Base-by-base conservation (phyloP, 1,140 invertebrate genomes). In the Apis laboriosa region DNA sequence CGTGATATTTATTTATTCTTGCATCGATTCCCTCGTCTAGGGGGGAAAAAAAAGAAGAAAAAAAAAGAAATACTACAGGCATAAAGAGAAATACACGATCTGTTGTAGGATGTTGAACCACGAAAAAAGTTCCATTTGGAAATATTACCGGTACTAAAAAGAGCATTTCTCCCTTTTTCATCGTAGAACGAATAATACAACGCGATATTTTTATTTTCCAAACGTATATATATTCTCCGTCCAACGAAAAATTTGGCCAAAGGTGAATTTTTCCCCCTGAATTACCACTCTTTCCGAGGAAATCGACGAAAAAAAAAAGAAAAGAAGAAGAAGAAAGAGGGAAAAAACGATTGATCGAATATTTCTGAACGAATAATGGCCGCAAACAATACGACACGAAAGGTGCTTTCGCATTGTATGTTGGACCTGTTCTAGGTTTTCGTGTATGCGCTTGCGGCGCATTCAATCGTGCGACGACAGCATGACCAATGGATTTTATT, bases 361-460 rank as follows among this genome's bases (percentile, higher is more conserved):
- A 56, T 28, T 56, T 55, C 24, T 72, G 9, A 11, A 21, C 70
- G 24, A 72, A 53, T 71, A 53, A 53, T 58, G 24, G 66, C 19
- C 28, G 12, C 17, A 56, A 28, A 74, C 72, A 56, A 74, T 74
- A 13, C 19, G 49, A 24, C 49, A 53, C 21, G 13, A 70, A 74
- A 49, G 72, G 56, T 74, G 72, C 21, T 74, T 43, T 74, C 56
- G 49, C 72, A 58, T 34, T 56, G 67, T 21, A 7, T 19, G 28
- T 9, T 43, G 19, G 3, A 43, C 28, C 43, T 21, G 17, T 74
- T 19, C 24, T 34, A 13, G 43, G 28, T 21, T 43, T 74, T 43
- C 13, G 56, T 43, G 15, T 43, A 43, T 73, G 71, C 53, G 72
- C n/a, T 58, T 34, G 53, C 8, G 28, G 9, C 49, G 72, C 72